Conservation (phyloP, 2,113 vertebrate genomes). For the Daphoenositta chrysoptera region DNA sequence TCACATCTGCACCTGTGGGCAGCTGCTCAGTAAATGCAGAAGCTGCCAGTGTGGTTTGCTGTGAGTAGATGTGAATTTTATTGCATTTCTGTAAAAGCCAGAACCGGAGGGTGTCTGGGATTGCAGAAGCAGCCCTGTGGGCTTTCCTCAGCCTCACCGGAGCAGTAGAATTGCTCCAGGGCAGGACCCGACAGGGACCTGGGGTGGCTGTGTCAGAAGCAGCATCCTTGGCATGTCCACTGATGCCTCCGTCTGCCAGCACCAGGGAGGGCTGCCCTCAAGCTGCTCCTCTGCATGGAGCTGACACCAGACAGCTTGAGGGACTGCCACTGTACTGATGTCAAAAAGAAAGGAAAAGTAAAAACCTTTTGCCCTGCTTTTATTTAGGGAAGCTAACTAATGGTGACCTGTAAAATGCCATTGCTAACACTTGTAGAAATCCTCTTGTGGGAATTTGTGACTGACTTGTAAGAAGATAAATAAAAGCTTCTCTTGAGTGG, state of each 20-base stretch:
- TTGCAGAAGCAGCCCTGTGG: background rate
- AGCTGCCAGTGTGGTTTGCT: background rate
- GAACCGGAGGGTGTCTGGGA: background rate
- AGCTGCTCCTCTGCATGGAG: background rate
- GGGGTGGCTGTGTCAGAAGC: accelerated
- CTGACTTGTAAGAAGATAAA: background rate
- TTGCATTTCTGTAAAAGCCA: background rate
- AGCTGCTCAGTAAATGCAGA: background rate
- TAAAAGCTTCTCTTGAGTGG: background rate
- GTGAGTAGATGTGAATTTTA: background rate
- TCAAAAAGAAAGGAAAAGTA: background rate
- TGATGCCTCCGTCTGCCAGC: accelerated
- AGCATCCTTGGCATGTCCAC: accelerated
- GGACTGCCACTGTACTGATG: background rate
- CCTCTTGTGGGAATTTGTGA: background rate
- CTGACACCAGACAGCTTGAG: background rate
- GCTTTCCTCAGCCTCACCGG: accelerated
- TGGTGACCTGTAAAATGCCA: background rate
- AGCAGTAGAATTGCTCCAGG: background rate
- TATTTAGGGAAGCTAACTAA: background rate
- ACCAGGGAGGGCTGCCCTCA: background rate
- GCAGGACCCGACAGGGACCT: background rate
- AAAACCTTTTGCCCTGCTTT: background rate
- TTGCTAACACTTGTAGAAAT: background rate
- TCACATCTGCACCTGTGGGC: background rate